Evolutionary conservation across 1,140 invertebrate genomes (phyloP), one percentile per base, ranked within the genome.

Genomic region (Diachasma alloeum): DNA sequence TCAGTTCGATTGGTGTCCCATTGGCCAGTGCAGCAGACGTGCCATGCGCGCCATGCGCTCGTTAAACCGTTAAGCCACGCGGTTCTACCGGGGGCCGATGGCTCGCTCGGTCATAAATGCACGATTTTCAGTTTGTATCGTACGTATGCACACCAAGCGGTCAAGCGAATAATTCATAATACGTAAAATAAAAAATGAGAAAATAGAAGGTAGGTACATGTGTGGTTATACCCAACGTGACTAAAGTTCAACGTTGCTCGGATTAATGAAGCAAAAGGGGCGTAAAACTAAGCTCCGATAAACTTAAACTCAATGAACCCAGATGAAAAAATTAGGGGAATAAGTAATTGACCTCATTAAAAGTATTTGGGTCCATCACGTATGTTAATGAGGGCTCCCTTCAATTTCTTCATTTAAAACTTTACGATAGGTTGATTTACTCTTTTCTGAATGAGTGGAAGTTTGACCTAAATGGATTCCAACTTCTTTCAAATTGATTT

Each of bases 11-110:
- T 26, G 15, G 24, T 15, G 59, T 63, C 5, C 59, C 59, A 63
- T 63, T 37, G 42, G n/a, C 36, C 67, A 75, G 73, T 63, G 15
- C 31, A 36, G 44, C 42, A 37, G 70, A 77, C 48, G 66, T 67
- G 69, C 70, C 37, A 19, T 70, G 53, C 44, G 53, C 53, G 2
- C 19, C 22, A n/a, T 15, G 19, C 59, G 19, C 59, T 63, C 59
- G 22, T 19, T 59, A 22, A 63, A 63, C 59, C 59, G 59, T 63
- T 63, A 63, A 63, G 11, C 24, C 59, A 26, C 22, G 59, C 59
- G 24, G 53, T n/a, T 59, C 17, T 63, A 11, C 22, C 19, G n/a
- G 17, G 48, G 48, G 22, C 19, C 59, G 59, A 63, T 63, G 24
- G 59, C 24, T 26, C 13, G 24, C 9, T 63, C 15, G 59, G 22